Conservation (phyloP, 2,797 vertebrate genomes). For the Lepilemur septentrionalis region DNA sequence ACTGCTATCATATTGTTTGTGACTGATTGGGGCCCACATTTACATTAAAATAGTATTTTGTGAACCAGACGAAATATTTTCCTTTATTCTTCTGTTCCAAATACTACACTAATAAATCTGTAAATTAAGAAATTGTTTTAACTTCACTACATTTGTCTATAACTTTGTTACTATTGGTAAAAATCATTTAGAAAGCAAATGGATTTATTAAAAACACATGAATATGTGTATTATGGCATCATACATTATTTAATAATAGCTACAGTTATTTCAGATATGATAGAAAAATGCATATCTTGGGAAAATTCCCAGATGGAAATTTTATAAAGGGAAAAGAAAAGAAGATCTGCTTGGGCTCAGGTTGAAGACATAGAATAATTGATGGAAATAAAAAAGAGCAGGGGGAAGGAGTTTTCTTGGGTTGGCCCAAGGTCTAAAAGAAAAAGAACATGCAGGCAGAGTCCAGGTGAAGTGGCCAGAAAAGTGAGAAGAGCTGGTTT, state of each 20-base stretch:
- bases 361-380: background rate
- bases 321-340: background rate
- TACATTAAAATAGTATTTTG: background rate
- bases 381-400: background rate
- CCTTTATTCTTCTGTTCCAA: background rate
- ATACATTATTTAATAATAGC: background rate
- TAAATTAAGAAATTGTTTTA: background rate
- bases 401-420: background rate
- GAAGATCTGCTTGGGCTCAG: background rate
- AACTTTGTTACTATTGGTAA: background rate
- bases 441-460: background rate
- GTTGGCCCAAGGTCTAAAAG: background rate
- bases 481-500: background rate
- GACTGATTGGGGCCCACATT: background rate
- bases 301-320: background rate
- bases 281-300: background rate
- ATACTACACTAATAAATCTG: background rate
- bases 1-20: background rate
- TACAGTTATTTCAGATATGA: background rate
- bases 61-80: background rate
- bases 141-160: background rate
- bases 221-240: background rate
- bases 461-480: background rate
- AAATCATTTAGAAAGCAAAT: background rate
- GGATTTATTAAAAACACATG: background rate